Evolutionary conservation across 2,888 invertebrate genomes (phyloP).

Genomic region (Neoascia interrupta): DNA sequence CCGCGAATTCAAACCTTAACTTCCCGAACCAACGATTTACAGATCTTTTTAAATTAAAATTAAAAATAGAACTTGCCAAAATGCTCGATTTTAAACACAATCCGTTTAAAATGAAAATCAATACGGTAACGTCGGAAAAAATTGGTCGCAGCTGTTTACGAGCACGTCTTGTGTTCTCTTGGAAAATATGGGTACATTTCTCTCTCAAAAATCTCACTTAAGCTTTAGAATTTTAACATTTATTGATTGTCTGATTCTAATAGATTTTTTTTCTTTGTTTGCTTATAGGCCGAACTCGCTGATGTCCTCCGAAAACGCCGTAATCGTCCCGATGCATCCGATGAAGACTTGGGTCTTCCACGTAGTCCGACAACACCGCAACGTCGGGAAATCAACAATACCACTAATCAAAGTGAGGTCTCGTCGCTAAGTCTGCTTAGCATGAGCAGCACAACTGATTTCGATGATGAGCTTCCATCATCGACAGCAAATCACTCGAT

Average conservation of each 20-base stretch:
- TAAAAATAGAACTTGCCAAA: no score
- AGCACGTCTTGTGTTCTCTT: conserved; percentile 77
- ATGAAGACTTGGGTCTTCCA: conserved; percentile 88
- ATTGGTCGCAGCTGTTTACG: conserved; percentile 76
- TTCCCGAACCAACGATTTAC: no score
- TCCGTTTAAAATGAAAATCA: conserved; percentile 77
- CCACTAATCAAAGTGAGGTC: conserved; percentile 80
- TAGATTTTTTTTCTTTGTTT: background rate
- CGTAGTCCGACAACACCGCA: conserved; percentile 87
- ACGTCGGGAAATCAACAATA: conserved; percentile 78
- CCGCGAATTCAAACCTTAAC: no score
- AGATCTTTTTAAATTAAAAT: no score
- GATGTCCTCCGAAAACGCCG: conserved; percentile 85
- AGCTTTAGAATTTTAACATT: no score
- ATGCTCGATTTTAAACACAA: conserved; percentile 78
- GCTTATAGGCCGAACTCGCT: conserved; percentile 85
- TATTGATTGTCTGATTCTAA: no score
- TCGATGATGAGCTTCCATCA: conserved; percentile 81
- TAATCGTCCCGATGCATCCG: conserved; percentile 86
- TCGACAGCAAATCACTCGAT: conserved; percentile 70
- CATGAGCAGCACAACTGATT: conserved; percentile 87
- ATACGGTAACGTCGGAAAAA: conserved; percentile 73
- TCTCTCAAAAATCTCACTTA: no score
- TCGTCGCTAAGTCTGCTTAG: conserved; percentile 83
- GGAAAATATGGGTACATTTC: conserved; percentile 78